phyloP scores from a whole-genome alignment of 2,888 invertebrate species.

The Parnassius apollo region DNA sequence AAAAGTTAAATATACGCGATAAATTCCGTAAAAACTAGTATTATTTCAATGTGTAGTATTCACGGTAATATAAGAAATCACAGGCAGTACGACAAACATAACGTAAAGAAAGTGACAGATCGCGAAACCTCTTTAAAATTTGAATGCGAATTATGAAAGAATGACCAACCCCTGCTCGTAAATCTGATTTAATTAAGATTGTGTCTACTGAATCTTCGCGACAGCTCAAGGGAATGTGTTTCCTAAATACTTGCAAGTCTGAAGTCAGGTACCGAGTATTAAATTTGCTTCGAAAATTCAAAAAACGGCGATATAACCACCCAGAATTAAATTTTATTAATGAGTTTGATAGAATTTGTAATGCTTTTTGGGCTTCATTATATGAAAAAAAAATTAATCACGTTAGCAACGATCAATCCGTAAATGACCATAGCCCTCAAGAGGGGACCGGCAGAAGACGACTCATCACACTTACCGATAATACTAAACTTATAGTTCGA shows the following conservation, averaged over 20 bases:
- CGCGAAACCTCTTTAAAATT: not conserved
- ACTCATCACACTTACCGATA: too few species aligned
- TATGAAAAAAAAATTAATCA: not conserved
- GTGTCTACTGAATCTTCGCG: not conserved
- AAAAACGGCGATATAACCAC: not conserved
- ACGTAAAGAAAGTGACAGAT: not conserved
- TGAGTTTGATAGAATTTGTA: not conserved
- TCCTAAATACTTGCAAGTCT: not conserved
- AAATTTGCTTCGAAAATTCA: not conserved
- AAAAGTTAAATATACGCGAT: too few species aligned
- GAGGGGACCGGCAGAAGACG: too few species aligned
- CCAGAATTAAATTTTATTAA: not conserved
- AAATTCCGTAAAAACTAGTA: too few species aligned
- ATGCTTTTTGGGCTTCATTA: not conserved
- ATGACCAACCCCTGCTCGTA: not conserved
- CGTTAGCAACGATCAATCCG: not conserved
- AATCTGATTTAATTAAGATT: not conserved
- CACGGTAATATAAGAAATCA: too few species aligned
- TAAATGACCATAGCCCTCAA: too few species aligned
- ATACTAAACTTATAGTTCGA: too few species aligned
- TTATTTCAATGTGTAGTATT: too few species aligned
- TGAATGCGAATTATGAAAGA: not conserved
- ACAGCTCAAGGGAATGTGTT: not conserved
- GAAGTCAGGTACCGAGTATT: too few species aligned
- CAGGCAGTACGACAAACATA: conserved; percentile 17